Evolutionary conservation across 2,888 invertebrate genomes (phyloP).

Genomic region (Drosophila incognita): DNA sequence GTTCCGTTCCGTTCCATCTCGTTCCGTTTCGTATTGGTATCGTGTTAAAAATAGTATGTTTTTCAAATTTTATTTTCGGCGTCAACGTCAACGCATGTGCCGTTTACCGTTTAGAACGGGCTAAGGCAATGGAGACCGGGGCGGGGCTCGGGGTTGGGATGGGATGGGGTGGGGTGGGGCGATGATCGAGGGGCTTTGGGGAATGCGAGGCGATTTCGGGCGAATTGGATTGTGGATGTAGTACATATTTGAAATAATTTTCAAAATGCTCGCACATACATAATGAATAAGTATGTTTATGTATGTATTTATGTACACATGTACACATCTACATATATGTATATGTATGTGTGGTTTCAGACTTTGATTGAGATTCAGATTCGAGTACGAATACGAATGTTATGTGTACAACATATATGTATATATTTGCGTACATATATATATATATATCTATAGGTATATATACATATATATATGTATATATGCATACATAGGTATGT

Average conservation of each 20-base stretch:
- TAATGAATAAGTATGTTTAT: conserved; percentile 11
- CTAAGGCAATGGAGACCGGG: background rate
- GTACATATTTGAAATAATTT: conserved; percentile 77
- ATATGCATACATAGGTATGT: conserved; percentile 21
- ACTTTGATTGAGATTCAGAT: conserved; percentile 45
- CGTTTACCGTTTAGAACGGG: conserved; percentile 33
- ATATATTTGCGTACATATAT: background rate
- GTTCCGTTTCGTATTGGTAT: conserved; percentile 61
- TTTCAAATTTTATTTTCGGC: conserved; percentile 78
- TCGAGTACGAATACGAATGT: conserved; percentile 37
- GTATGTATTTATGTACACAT: conserved; percentile 6
- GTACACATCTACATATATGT: conserved; percentile 4
- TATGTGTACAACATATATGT: conserved; percentile 21
- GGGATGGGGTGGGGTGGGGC: conserved; percentile 11
- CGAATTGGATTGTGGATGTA: conserved; percentile 48
- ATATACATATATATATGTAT: background rate
- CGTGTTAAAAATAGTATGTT: conserved; percentile 78
- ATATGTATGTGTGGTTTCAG: conserved; percentile 17
- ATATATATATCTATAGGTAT: background rate
- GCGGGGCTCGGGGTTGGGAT: conserved; percentile 1
- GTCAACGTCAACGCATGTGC: conserved; percentile 75
- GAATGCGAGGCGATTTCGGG: conserved; percentile 26
- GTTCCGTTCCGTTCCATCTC: conserved; percentile 56
- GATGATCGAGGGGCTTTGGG: conserved; percentile 3
- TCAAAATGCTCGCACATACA: conserved; percentile 47